Percentiles rank a stretch among this genome's conserved stretches.
Conservation (phyloP, 53 echinoderm and acorn worm genomes). For the Temnopleurus reevesii region DNA sequence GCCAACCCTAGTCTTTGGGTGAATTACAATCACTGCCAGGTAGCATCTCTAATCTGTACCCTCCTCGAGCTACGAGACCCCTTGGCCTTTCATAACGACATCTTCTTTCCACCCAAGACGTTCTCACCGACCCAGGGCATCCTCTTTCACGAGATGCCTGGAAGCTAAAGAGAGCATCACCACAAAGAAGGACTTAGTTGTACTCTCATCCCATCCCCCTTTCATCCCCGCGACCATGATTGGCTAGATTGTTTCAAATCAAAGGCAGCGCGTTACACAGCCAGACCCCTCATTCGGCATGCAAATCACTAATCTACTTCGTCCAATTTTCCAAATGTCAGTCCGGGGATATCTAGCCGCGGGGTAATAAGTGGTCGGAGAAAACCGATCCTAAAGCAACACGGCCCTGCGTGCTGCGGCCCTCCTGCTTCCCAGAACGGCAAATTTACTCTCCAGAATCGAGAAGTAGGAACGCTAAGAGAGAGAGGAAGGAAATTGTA, state of each 20-base stretch:
- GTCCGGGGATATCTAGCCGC: constrained; percentile 23
- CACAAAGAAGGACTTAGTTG: not conserved
- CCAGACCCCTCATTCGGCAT: constrained; percentile 35
- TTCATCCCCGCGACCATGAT: not conserved
- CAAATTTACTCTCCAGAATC: constrained; percentile 8
- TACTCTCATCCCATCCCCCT: not conserved
- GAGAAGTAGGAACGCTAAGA: not conserved
- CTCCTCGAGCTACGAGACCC: not conserved
- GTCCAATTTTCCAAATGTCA: constrained; percentile 58
- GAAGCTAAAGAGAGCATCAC: not conserved
- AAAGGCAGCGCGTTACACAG: constrained; percentile 10
- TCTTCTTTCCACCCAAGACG: no score
- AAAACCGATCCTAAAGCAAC: constrained; percentile 46
- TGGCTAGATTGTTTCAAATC: constrained; percentile 44
- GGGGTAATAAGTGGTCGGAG: constrained; percentile 38
- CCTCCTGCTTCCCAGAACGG: not conserved
- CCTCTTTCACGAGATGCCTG: not conserved
- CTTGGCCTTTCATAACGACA: no score
- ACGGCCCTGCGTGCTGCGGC: not conserved
- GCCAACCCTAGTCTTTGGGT: not conserved
- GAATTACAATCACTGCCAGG: not conserved
- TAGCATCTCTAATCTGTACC: not conserved
- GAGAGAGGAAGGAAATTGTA: not conserved
- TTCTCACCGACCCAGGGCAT: not conserved
- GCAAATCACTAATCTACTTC: constrained; percentile 60